Evolutionary conservation across 2,797 vertebrate genomes (phyloP).

Genomic region (Percopsis omiscomaycus): DNA sequence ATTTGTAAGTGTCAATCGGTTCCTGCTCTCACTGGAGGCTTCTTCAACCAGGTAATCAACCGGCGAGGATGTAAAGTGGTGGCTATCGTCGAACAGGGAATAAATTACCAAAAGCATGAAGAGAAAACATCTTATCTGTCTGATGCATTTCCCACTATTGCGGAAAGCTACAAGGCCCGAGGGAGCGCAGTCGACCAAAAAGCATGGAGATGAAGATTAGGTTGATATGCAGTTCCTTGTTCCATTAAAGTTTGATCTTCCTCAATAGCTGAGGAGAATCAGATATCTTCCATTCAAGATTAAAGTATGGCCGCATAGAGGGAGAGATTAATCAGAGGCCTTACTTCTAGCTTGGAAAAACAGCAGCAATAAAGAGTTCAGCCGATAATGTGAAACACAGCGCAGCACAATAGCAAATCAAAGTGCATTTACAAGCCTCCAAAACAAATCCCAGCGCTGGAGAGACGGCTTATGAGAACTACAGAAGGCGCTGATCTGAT

Average conservation of each 20-base stretch:
- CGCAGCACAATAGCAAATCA: constrained; percentile 72
- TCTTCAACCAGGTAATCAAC: constrained; percentile 61
- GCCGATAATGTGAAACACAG: constrained; percentile 76
- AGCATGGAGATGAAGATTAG: constrained; percentile 75
- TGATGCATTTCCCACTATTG: constrained; percentile 75
- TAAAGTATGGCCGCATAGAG: constrained; percentile 74
- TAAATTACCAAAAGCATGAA: constrained; percentile 70
- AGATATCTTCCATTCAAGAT: constrained; percentile 76
- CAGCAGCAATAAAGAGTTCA: constrained; percentile 76
- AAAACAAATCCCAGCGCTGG: constrained; percentile 70
- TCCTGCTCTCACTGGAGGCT: constrained; percentile 23
- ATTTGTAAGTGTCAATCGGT: constrained; percentile 45
- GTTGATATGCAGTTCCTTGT: constrained; percentile 76
- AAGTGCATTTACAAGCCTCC: constrained; percentile 58
- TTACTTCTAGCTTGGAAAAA: constrained; percentile 75
- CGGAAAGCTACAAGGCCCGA: constrained; percentile 69
- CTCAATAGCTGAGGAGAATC: constrained; percentile 78
- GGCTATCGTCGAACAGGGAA: constrained; percentile 69
- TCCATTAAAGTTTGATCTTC: constrained; percentile 80
- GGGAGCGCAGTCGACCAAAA: constrained; percentile 69
- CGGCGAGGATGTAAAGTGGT: constrained; percentile 57
- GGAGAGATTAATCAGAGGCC: constrained; percentile 75
- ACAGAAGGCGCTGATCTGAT: constrained; percentile 65
- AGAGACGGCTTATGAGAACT: constrained; percentile 49
- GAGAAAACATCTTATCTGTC: constrained; percentile 72